phyloP scores from a whole-genome alignment of 2,113 vertebrate genomes.

The Pomatostomus ruficeps region DNA sequence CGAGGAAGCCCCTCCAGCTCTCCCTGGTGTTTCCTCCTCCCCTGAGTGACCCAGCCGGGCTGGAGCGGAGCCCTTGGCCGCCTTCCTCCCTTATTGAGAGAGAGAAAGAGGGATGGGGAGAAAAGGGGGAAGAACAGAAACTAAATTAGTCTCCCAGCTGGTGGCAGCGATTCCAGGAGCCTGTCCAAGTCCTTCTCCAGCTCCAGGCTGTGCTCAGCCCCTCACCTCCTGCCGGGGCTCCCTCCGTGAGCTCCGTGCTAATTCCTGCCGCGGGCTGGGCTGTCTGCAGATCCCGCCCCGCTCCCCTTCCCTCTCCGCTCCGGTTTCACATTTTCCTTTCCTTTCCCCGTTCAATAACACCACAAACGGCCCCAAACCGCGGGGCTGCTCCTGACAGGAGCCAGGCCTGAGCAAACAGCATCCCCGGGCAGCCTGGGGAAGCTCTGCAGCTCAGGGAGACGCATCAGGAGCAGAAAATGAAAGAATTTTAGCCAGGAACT shows the following conservation, averaged over 20 bases:
- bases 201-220: background rate
- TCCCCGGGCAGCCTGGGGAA: background rate
- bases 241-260: background rate
- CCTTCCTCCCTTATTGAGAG: background rate
- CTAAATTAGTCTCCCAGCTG: conserved; percentile 40
- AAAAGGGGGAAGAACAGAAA: background rate
- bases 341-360: background rate
- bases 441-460: background rate
- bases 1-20: background rate
- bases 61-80: background rate
- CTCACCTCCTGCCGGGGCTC: background rate
- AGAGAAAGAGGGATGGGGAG: background rate
- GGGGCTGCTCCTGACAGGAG: background rate
- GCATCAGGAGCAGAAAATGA: background rate
- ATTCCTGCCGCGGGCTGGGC: background rate
- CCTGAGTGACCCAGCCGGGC: background rate
- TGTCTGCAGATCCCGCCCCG: background rate
- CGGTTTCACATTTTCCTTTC: background rate
- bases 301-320: background rate
- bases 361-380: background rate
- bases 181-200: background rate
- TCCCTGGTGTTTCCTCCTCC: background rate
- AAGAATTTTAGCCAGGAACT: background rate
- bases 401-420: background rate
- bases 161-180: background rate